Conservation (phyloP, 2,888 invertebrate genomes). For the Acheta domesticus region DNA sequence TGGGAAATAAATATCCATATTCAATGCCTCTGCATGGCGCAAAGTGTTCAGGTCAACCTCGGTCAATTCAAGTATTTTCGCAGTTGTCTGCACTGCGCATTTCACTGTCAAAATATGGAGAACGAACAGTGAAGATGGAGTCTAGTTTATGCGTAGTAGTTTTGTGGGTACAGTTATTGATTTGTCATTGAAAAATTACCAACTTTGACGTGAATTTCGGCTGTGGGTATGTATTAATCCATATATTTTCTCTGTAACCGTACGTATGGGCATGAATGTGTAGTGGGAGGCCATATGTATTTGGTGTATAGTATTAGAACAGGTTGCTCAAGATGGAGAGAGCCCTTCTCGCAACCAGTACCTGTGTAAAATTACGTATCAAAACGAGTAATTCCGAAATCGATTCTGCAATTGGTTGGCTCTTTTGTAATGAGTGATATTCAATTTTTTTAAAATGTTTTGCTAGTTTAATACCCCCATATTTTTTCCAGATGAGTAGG, state of each 20-base stretch:
- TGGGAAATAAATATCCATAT: too few relatives aligned
- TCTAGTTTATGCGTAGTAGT: slow-evolving; percentile 9
- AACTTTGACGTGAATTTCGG: neutral
- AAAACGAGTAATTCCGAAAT: too few relatives aligned
- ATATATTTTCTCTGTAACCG: neutral
- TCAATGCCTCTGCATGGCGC: too few relatives aligned
- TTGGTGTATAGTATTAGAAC: neutral
- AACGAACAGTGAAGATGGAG: neutral
- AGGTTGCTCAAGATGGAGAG: neutral
- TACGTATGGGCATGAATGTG: too few relatives aligned
- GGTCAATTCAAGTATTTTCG: neutral
- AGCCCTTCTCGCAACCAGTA: too few relatives aligned
- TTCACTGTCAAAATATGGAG: slow-evolving; percentile 18
- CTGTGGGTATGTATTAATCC: neutral
- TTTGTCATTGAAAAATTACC: neutral
- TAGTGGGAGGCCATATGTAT: too few relatives aligned
- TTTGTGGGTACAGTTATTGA: neutral
- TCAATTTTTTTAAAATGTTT: too few relatives aligned
- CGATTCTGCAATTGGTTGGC: too few relatives aligned
- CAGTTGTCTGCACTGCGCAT: neutral
- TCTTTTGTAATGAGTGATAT: too few relatives aligned
- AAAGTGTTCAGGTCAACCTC: neutral
- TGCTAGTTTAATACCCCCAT: too few relatives aligned
- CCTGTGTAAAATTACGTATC: too few relatives aligned
- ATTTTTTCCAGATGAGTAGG: too few relatives aligned